Base-by-base conservation (phyloP, 2,797 vertebrate genomes). In the Anomalospiza imberbis region DNA sequence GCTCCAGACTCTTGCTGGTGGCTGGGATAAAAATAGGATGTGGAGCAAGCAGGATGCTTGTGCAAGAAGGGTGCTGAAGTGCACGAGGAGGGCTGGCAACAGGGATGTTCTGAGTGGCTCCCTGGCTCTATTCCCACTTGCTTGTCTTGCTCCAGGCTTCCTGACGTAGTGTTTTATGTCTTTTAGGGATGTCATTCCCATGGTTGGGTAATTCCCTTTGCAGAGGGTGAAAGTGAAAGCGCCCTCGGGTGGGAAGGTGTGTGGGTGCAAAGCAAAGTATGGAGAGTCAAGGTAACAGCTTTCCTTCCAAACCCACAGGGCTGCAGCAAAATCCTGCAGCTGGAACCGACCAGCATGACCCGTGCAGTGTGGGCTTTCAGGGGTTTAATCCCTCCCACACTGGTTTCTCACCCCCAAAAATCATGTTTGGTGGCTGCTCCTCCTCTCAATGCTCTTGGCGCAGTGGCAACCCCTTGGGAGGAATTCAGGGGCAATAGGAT, bases 21-120 rank as follows among this genome's bases (percentile, higher is more conserved):
- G 79, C 82, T 18, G 4, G 74, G 79, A 76, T 92, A 88, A 88
- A 96, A 96, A 92, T 88, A 95, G 85, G 89, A 75, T 72, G 75
- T 83, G 81, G 75, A 82, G 79, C 89, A 86, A 91, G 63, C 13
- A 0, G 0, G 48, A 12, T 61, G 67, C 29, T 93, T 91, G 73
- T 14, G 13, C 66, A 89, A 81, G 78, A 85, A 88, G 45, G 85
- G 68, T 74, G 85, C 67, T 80, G 72, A 57, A 79, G 85, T 40
- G 48, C 68, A 42, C 0, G 0, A 61, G 62, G 58, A 85, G 63
- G 24, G 36, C 3, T 0, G 5, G 89, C 34, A 32, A 15, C 9
- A 5, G 55, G 62, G 90, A 62, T 85, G 72, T 25, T 88, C 47
- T 36, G 26, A 4, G 4, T 34, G 57, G 45, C 38, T 34, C 2